A percentile compares a stretch with the other conserved stretches of the same genome.
Conservation (phyloP, 2,113 vertebrate genomes). For the Tragelaphus buxtoni region DNA sequence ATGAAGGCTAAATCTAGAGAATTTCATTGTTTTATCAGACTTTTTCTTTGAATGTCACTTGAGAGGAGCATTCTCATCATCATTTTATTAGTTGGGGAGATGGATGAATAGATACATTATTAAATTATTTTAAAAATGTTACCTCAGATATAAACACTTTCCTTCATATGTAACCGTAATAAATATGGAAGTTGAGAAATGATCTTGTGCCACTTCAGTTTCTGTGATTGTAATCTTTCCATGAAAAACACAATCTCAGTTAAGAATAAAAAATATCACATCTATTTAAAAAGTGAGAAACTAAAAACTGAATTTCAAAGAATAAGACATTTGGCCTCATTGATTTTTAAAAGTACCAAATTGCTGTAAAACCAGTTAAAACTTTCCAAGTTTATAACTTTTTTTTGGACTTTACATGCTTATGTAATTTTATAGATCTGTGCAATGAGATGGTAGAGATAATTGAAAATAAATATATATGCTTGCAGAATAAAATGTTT, state of each 20-base stretch:
- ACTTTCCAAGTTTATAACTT: not conserved
- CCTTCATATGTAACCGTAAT: not conserved
- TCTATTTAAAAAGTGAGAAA: conserved; percentile 19
- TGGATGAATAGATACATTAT: not conserved
- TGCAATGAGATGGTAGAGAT: not conserved
- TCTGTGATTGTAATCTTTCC: not conserved
- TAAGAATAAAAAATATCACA: not conserved
- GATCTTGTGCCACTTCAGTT: not conserved
- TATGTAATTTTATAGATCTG: not conserved
- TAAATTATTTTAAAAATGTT: not conserved
- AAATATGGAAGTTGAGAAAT: conserved; percentile 7
- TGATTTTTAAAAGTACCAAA: not conserved
- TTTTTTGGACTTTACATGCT: not conserved
- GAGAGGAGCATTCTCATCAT: not conserved
- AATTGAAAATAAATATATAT: not conserved
- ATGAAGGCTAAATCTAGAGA: not conserved
- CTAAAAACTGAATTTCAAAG: not conserved
- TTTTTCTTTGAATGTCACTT: not conserved
- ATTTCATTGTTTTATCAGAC: not conserved
- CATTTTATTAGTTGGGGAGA: not conserved
- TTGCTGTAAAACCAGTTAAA: not conserved
- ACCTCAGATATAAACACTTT: not conserved
- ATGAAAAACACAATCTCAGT: not conserved
- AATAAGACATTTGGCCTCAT: not conserved
- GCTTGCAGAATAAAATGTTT: not conserved